Evolutionary conservation across 2,888 invertebrate species (phyloP).

Genomic region (Rhorus exstirpatorius): DNA sequence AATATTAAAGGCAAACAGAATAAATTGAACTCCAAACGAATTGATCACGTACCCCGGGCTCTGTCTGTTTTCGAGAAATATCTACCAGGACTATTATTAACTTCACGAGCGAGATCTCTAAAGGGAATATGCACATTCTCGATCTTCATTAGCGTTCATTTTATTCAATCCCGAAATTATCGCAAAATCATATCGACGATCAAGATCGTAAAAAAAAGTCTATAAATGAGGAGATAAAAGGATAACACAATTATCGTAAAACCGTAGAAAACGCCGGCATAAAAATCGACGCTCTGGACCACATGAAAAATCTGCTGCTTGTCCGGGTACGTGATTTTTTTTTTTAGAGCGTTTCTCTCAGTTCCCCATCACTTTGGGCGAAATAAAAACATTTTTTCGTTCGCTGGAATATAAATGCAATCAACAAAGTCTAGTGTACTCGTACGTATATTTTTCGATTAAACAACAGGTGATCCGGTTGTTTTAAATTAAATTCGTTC

Average conservation of each 20-base stretch:
- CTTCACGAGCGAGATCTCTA: too few species aligned
- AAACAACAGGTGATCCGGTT: neutral
- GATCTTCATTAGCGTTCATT: too few species aligned
- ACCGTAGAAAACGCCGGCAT: too few species aligned
- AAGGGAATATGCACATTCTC: too few species aligned
- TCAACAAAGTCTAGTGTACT: slow-evolving; percentile 1
- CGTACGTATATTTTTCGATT: slow-evolving; percentile 20
- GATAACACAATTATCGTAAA: slow-evolving; percentile 23
- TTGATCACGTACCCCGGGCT: neutral
- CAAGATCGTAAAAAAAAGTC: too few species aligned
- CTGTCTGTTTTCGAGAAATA: slow-evolving; percentile 2
- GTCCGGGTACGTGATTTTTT: slow-evolving; percentile 1
- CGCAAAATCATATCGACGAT: too few species aligned
- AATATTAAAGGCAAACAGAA: neutral
- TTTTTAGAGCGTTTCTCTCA: neutral
- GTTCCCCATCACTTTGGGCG: neutral
- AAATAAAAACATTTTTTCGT: slow-evolving; percentile 25
- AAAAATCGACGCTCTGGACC: too few species aligned
- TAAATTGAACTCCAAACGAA: neutral
- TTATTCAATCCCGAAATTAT: neutral
- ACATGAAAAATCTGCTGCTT: slow-evolving; percentile 11
- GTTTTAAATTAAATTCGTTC: slow-evolving; percentile 16
- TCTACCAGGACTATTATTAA: neutral
- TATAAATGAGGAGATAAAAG: too few species aligned
- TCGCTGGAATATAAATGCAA: slow-evolving; percentile 23